Evolutionary conservation across 2,888 invertebrate genomes (phyloP).

Genomic region (Melanophora roralis): DNA sequence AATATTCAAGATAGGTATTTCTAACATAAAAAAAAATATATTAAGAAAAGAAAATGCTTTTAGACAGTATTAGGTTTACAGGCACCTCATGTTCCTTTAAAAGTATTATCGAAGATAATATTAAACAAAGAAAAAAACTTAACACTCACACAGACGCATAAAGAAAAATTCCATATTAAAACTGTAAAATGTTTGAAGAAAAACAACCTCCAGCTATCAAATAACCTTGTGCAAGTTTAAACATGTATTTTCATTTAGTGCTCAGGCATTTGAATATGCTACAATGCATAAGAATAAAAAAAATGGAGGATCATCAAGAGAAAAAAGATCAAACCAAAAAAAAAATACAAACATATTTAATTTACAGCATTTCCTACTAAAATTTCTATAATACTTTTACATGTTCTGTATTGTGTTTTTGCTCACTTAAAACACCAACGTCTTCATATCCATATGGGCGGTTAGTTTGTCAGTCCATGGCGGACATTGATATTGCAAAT

Average conservation of each 20-base stretch:
- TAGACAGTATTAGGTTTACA: not conserved
- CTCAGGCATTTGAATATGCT: slow-evolving; percentile 54
- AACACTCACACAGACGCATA: not conserved
- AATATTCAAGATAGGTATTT: slow-evolving; percentile 23
- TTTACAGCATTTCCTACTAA: slow-evolving; percentile 61
- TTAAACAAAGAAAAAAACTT: not conserved
- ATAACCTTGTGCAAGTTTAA: slow-evolving; percentile 61
- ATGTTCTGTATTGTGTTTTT: slow-evolving; percentile 33
- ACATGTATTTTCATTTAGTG: slow-evolving; percentile 60
- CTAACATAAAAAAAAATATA: slow-evolving; percentile 7
- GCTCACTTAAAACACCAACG: slow-evolving; percentile 42
- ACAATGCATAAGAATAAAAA: not conserved
- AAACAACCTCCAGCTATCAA: slow-evolving; percentile 59
- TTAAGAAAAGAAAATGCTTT: not conserved
- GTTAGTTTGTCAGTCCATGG: too few species aligned
- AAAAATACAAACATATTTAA: slow-evolving; percentile 56
- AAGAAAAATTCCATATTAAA: slow-evolving; percentile 56
- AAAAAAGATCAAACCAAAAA: slow-evolving; percentile 19
- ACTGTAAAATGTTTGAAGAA: slow-evolving; percentile 58
- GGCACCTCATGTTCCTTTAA: slow-evolving; percentile 44
- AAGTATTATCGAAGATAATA: slow-evolving; percentile 22
- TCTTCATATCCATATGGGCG: slow-evolving; percentile 44
- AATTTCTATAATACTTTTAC: slow-evolving; percentile 24
- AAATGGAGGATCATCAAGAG: slow-evolving; percentile 13
- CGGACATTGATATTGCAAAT: slow-evolving; percentile 42